These are phyloP conservation scores for Eupeodes luniger DNA, from an alignment of 2,888 invertebrate species.

Conservation along the genomic window DNA sequence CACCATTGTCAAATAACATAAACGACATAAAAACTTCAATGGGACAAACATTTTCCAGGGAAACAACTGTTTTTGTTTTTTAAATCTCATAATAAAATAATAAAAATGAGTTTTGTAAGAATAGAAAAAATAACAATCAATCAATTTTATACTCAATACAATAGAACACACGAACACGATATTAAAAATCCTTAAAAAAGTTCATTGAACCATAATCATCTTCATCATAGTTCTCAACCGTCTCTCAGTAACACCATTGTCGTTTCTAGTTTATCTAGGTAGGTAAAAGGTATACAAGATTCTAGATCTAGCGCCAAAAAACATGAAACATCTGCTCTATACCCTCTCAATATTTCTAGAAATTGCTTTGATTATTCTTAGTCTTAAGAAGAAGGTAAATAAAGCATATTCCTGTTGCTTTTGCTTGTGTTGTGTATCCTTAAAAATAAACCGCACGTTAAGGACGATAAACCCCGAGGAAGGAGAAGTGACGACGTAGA, in stretches of 20 bases:
- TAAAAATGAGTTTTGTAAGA: conserved; percentile 46
- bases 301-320: conserved; percentile 64
- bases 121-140: conserved; percentile 36
- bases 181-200: background rate
- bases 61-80: background rate
- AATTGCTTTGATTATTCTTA: conserved; percentile 26
- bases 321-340: conserved; percentile 56
- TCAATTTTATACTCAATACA: conserved; percentile 8
- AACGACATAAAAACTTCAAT: no score
- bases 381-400: background rate
- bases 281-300: background rate
- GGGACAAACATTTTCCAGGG: conserved; percentile 19
- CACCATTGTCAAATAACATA: no score
- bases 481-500: background rate
- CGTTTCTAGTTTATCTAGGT: background rate
- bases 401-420: conserved; percentile 50
- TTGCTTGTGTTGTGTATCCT: conserved; percentile 46
- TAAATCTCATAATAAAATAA: background rate
- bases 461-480: background rate
- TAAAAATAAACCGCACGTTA: conserved; percentile 41
- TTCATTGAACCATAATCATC: background rate
- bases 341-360: conserved; percentile 29
- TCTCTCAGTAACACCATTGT: background rate
- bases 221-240: background rate
- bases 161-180: conserved; percentile 6